Evolutionary conservation across 2,888 invertebrate genomes (phyloP), one percentile per base, ranked within the genome.

Genomic region (Tetrapedia diversipes): DNA sequence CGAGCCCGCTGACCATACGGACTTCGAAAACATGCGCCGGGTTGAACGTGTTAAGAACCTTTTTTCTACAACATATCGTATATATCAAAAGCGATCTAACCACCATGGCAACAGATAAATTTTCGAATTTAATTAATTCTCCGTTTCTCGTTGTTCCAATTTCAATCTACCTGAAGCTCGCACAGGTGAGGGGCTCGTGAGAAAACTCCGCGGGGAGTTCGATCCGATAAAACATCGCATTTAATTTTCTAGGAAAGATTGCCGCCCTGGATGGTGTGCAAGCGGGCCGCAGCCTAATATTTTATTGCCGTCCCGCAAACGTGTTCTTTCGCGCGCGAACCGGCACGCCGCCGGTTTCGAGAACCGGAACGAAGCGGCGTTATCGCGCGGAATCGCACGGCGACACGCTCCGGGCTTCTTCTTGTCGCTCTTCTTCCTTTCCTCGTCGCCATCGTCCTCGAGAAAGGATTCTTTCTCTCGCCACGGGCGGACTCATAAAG

Each of bases 361-460:
- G 81, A 84, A 84, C 85, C 84, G 81, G 84, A 85, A 84, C 84
- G 85, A 85, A 85, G 84, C 84, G 85, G 82, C 81, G 81, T 84
- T 85, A 84, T 85, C 85, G 81, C 83, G 74, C 70, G 67, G 80
- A 82, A 84, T 84, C 84, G 82, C 79, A 61, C 54, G 78, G 70
- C 80, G 84, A 84, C 84, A 84, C 80, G 80, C 84, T 80, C 74
- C 72, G 68, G 47, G 54, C 78, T 82, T 82, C 83, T 82, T 82
- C 83, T 82, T 82, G 66, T 78, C 64, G 63, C 61, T 68, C 79
- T 79, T 77, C 82, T 76, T 79, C 69, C 56, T 71, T 63, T 51
- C 53, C 32, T 41, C 53, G 41, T 37, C 78, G 71, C 81, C 79
- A 77, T 76, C 79, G 77, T 51, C 64, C 32, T 60, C 59, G 43